These are phyloP conservation scores for Amitus sp. DNA, from an alignment of 2,888 invertebrate species.

Conservation along the genomic window DNA sequence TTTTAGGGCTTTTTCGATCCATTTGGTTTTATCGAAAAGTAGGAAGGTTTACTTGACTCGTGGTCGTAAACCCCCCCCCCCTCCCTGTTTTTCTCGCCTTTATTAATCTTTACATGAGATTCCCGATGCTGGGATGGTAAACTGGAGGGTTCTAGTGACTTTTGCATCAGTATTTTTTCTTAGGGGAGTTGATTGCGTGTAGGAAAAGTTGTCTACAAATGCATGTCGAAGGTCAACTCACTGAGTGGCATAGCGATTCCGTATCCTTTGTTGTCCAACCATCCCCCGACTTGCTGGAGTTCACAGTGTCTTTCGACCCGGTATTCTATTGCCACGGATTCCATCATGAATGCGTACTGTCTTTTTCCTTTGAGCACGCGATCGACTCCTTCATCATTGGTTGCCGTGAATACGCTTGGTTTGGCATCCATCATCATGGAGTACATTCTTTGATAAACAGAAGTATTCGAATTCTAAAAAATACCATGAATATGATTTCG, in stretches of 20 bases:
- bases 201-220: too few species aligned
- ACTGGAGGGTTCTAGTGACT: too few species aligned
- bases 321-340: conserved; percentile 96
- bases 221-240: conserved; percentile 67
- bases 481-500: too few species aligned
- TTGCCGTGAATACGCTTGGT: conserved; percentile 86
- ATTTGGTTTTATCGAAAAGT: too few species aligned
- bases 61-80: too few species aligned
- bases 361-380: conserved; percentile 86
- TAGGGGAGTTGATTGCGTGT: too few species aligned
- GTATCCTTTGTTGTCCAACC: conserved; percentile 94
- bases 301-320: conserved; percentile 90
- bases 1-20: too few species aligned
- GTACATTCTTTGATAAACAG: conserved; percentile 96
- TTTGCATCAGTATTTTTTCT: too few species aligned
- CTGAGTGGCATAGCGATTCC: conserved; percentile 95
- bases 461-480: conserved; percentile 87
- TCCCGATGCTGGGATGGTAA: too few species aligned
- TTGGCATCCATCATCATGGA: conserved; percentile 90
- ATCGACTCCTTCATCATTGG: conserved; percentile 90
- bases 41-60: too few species aligned
- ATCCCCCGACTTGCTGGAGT: conserved; percentile 89
- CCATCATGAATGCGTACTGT: conserved; percentile 96
- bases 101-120: too few species aligned
- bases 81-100: too few species aligned